A percentile compares a stretch with the other conserved stretches of the same genome.
phyloP scores from a whole-genome alignment of 2,113 vertebrate species.

The Lota lota region DNA sequence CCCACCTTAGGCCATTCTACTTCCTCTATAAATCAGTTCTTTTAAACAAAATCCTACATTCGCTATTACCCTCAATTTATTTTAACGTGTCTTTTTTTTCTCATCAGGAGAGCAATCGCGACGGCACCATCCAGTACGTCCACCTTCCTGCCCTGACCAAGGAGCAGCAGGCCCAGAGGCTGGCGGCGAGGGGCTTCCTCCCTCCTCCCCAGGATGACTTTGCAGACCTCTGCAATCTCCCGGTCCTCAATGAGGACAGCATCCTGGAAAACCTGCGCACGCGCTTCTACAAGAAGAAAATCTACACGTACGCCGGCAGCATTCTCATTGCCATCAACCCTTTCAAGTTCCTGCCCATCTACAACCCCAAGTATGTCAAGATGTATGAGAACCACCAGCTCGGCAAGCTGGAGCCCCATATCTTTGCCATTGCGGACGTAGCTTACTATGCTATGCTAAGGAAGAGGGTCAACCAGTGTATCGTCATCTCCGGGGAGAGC shows the following conservation, averaged over 20 bases:
- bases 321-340: constrained; percentile 97
- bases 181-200: constrained; percentile 89
- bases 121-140: constrained; percentile 85
- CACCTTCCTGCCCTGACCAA: constrained; percentile 78
- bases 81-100: background rate
- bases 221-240: constrained; percentile 92
- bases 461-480: constrained; percentile 92
- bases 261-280: constrained; percentile 86
- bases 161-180: constrained; percentile 74
- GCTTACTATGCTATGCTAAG: constrained; percentile 95
- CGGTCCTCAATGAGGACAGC: constrained; percentile 82
- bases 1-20: background rate
- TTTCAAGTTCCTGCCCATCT: constrained; percentile 97
- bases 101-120: constrained; percentile 78
- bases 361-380: constrained; percentile 98
- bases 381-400: constrained; percentile 98
- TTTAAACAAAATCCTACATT: too few species aligned
- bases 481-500: constrained; percentile 97
- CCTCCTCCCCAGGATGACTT: constrained; percentile 86
- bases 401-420: constrained; percentile 94
- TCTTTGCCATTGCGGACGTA: constrained; percentile 95
- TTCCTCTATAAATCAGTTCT: too few species aligned
- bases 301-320: constrained; percentile 96
- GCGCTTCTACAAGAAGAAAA: constrained; percentile 92
- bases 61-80: background rate